These are phyloP conservation scores for Proterorhinus semilunaris DNA, from an alignment of 2,113 vertebrate genomes.

Conservation along the genomic window DNA sequence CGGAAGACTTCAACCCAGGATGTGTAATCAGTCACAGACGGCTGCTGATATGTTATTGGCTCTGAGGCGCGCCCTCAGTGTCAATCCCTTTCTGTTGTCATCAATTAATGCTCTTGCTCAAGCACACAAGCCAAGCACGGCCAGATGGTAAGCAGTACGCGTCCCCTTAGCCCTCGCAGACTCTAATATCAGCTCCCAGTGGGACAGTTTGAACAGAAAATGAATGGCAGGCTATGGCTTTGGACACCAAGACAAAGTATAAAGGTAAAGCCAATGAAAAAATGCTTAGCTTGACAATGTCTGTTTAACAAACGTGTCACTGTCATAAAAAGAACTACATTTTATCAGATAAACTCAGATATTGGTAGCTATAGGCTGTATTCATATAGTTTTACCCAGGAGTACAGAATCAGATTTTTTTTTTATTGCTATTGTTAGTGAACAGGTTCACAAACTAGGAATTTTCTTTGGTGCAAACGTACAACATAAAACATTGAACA, in stretches of 20 bases:
- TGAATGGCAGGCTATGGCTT: conserved; percentile 29
- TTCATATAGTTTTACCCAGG: no score
- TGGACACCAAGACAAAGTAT: not conserved
- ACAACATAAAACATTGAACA: no score
- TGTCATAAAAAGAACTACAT: not conserved
- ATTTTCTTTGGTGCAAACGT: no score
- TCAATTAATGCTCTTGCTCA: conserved; percentile 61
- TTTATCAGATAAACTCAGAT: not conserved
- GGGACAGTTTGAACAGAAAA: conserved; percentile 44
- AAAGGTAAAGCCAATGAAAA: not conserved
- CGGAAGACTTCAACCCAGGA: conserved; percentile 37
- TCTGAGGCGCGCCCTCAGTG: conserved; percentile 31
- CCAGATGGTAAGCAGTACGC: conserved; percentile 65
- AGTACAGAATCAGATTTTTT: no score
- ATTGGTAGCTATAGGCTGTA: no score
- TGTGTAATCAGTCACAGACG: conserved; percentile 53
- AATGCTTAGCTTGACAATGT: not conserved
- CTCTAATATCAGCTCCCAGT: conserved; percentile 57
- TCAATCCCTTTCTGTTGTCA: conserved; percentile 39
- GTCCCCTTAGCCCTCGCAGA: conserved; percentile 31
- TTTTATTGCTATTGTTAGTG: no score
- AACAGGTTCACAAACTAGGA: no score
- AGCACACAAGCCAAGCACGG: conserved; percentile 30
- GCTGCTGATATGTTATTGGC: conserved; percentile 49
- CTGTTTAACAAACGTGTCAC: not conserved